These are phyloP conservation scores for Eurystomus glaucurus DNA, from an alignment of 2,797 vertebrate species.

Conservation along the genomic window DNA sequence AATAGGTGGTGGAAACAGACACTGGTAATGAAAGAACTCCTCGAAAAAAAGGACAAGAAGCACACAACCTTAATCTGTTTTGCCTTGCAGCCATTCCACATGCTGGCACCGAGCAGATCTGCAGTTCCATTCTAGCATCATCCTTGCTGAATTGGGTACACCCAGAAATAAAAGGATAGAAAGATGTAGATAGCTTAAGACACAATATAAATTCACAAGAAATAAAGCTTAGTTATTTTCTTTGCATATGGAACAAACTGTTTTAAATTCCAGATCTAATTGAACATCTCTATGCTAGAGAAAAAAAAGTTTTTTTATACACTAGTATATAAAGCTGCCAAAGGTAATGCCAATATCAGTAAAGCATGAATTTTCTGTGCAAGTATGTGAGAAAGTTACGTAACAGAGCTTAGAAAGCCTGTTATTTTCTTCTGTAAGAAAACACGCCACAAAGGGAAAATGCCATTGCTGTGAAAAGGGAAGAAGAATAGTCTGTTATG, in stretches of 20 bases:
- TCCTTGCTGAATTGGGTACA: not conserved
- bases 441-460: not conserved
- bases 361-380: not conserved
- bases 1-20: accelerated
- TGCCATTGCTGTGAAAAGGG: not conserved
- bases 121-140: not conserved
- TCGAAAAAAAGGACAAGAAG: not conserved
- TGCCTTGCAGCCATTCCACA: not conserved
- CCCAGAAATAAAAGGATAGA: not conserved
- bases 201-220: not conserved
- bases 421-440: not conserved
- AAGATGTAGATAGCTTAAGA: not conserved
- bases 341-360: not conserved
- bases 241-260: not conserved
- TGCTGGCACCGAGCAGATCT: not conserved
- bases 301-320: not conserved
- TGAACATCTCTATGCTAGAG: not conserved
- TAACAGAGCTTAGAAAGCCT: not conserved
- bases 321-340: not conserved
- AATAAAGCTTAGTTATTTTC: not conserved
- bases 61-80: not conserved
- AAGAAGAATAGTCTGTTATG: not conserved
- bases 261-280: not conserved
- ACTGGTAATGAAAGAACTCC: not conserved
- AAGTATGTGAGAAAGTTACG: not conserved